Base-by-base conservation (phyloP, 2,888 invertebrate species). In the Protophormia terraenovae region DNA sequence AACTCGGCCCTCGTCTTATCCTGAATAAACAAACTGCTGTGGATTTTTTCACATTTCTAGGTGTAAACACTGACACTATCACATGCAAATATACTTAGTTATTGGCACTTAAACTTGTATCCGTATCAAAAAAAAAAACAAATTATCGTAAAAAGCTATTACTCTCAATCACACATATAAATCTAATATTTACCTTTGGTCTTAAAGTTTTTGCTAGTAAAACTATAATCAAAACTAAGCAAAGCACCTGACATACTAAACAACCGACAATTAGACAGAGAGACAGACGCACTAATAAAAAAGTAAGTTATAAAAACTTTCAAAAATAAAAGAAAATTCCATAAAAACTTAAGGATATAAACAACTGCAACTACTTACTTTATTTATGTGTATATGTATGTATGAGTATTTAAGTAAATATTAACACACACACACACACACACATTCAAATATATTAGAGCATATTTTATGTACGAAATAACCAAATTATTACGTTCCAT, bases 171-270 rank as follows among this genome's bases (percentile, higher is more conserved):
- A 8, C 55, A 29, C 29, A 0, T 16, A 58, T 29, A 58, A 7
- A 24, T 64, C 27, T 22, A 47, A 27, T 47, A 29, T 66, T 47
- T 47, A 66, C 66, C 47, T 66, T 66, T 27, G 45, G 45, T 32
- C 16, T 66, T 66, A 66, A 66, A 66, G 66, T 66, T 66, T 66
- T 27, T 10, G 3, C 3, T 66, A 3, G 22, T 29, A 64, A 64
- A 45, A 47, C 8, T 29, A 38, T 35, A 76, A 76, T 64, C 50
- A 64, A 64, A 69, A 60, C 45, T 16, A 53, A 27, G 55, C 27
- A 45, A 32, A 58, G 38, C 24, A 19, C 0, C 41, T 4, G 41
- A 47, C n/a, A 1, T 41, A 41, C 6, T 19, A 12, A 47, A 16
- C 0, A 19, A 19, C 47, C 6, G 19, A 45, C 7, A 45, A 16